phyloP scores from a whole-genome alignment of 2,113 vertebrate genomes.

The Periophthalmus modestus region DNA sequence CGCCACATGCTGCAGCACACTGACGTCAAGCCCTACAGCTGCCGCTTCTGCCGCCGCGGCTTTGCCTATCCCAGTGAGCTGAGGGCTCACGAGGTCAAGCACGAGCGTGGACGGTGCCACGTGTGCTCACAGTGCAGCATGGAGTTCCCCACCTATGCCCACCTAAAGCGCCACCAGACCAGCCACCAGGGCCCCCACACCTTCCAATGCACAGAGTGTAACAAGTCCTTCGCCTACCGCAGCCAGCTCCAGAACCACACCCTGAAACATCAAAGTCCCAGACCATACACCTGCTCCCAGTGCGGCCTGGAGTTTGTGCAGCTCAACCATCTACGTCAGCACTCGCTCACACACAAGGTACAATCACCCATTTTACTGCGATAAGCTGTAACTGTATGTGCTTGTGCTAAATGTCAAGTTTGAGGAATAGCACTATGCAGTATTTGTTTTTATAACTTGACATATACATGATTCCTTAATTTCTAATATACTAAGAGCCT shows the following conservation, averaged over 20 bases:
- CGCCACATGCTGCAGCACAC: constrained; percentile 97
- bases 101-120: constrained; percentile 92
- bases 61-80: constrained; percentile 98
- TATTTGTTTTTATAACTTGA: too few relatives aligned
- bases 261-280: constrained; percentile 93
- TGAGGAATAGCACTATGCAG: too few relatives aligned
- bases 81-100: constrained; percentile 93
- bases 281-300: constrained; percentile 95
- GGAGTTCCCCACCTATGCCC: constrained; percentile 96
- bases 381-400: neutral
- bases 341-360: constrained; percentile 92
- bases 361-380: neutral
- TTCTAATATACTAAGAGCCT: too few relatives aligned
- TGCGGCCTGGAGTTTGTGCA: constrained; percentile 98
- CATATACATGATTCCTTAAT: too few relatives aligned
- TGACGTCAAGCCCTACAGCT: constrained; percentile 96
- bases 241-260: constrained; percentile 98
- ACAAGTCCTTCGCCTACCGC: constrained; percentile 94
- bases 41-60: constrained; percentile 92
- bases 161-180: constrained; percentile 94
- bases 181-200: constrained; percentile 95
- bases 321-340: constrained; percentile 96
- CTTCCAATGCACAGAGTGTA: constrained; percentile 95
- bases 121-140: constrained; percentile 93
- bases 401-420: neutral